Evolutionary conservation across 2,113 vertebrate genomes (phyloP).

Genomic region (Pseudonaja textilis): DNA sequence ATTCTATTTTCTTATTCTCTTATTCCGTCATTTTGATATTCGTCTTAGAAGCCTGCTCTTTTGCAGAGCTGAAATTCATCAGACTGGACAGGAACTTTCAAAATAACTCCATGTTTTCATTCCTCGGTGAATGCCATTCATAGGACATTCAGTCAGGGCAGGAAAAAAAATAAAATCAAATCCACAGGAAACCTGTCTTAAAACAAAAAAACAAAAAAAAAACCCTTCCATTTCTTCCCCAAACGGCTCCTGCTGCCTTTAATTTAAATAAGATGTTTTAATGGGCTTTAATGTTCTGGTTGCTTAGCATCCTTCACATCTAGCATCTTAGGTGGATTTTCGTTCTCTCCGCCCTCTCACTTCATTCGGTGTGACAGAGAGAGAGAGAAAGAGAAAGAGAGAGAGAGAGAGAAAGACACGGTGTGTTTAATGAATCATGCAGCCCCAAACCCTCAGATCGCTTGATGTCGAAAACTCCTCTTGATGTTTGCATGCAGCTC

Average conservation of each 20-base stretch:
- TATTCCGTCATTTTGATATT: not conserved
- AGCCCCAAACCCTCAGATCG: constrained; percentile 38
- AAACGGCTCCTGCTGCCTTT: constrained; percentile 18
- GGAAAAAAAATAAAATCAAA: not conserved
- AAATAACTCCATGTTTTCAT: not conserved
- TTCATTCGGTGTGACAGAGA: not conserved
- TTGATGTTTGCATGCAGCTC: not conserved
- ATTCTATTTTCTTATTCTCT: not conserved
- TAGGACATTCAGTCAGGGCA: not conserved
- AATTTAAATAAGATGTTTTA: constrained; percentile 48
- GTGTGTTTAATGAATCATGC: constrained; percentile 36
- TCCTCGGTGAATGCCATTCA: not conserved
- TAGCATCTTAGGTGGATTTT: not conserved
- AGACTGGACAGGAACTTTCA: not conserved
- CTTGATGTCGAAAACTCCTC: constrained; percentile 19
- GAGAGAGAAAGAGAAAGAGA: not conserved
- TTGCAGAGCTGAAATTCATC: not conserved
- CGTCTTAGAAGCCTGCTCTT: not conserved
- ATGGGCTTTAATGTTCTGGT: constrained; percentile 28
- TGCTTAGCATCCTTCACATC: constrained; percentile 39
- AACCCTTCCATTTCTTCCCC: not conserved
- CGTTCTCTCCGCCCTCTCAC: not conserved
- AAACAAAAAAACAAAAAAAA: too few relatives aligned
- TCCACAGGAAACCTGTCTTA: not conserved
- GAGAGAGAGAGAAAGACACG: constrained; percentile 5